Evolutionary conservation across 2,888 invertebrate genomes (phyloP), one percentile per base, ranked within the genome.

Genomic region (Lycophotia porphyrea): DNA sequence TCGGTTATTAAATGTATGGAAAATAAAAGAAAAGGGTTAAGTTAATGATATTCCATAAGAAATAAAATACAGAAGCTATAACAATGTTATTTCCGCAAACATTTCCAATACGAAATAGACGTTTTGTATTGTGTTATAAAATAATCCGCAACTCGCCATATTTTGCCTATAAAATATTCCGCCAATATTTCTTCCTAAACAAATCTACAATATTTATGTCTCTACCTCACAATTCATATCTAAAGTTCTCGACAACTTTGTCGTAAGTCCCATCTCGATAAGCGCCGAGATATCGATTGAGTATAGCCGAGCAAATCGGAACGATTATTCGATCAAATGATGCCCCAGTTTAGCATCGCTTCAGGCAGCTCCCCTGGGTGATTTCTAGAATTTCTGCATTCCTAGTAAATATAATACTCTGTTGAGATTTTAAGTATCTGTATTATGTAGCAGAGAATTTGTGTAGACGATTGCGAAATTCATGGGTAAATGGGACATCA

Each of bases 241-340:
- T 34, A 60, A 78, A 82, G 66, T 71, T 79, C 47, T 55, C 52
- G 27, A 68, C 27, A 78, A 79, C 34, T 75, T 83, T 27, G 58
- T 63, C 60, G 60, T 49, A 66, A 66, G 65, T 72, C 31, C 60
- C 5, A 65, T 82, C 31, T 73, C 52, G 78, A 66, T 69, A 71
- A 82, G 34, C 66, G 70, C 24, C 67, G 49, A 77, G 71, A 68
- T 81, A 69, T 69, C 58, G 61, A 49, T 78, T 9, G 39, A 63
- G 18, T 47, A 61, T 47, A 34, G 76, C 52, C 4, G 73, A 67
- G 73, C 42, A 80, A 77, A 87, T 73, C 70, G 77, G 66, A 69
- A 58, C 72, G 76, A 78, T 82, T 77, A 82, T 86, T 76, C 69
- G 81, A 81, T 86, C 74, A 79, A 87, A 84, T 85, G 80, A 77